Percentiles rank a stretch among this genome's conserved stretches.
phyloP scores from a whole-genome alignment of 2,113 vertebrate species.

The Etia nguti region DNA sequence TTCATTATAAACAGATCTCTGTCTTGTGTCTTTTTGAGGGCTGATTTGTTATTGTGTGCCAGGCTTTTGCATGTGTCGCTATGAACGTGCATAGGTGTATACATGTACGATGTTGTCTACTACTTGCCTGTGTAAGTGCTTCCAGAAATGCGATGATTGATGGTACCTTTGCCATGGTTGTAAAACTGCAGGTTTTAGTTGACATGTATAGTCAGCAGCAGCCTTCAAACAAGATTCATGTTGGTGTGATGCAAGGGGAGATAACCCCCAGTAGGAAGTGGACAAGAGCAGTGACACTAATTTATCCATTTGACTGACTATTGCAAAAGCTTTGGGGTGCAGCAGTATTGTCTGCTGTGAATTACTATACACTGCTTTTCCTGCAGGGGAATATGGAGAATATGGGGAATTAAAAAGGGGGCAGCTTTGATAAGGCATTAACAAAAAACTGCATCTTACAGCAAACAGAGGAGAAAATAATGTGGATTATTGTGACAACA shows the following conservation, averaged over 20 bases:
- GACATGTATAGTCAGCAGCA: slow-evolving; percentile 29
- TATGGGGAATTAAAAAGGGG: not conserved
- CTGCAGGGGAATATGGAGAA: not conserved
- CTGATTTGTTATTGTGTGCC: not conserved
- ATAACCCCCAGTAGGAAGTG: slow-evolving; percentile 38
- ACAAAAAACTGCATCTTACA: not conserved
- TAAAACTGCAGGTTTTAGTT: slow-evolving; percentile 19
- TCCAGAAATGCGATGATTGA: slow-evolving; percentile 28
- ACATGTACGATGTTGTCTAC: not conserved
- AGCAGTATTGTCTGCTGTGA: slow-evolving; percentile 11
- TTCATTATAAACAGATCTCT: not conserved
- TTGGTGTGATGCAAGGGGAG: slow-evolving; percentile 17
- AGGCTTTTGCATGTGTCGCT: not conserved
- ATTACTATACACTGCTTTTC: slow-evolving; percentile 18
- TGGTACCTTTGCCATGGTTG: not conserved
- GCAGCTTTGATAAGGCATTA: slow-evolving; percentile 4
- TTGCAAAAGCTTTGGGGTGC: slow-evolving; percentile 14
- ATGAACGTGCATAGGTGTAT: not conserved
- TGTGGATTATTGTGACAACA: not conserved
- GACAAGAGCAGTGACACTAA: slow-evolving; percentile 52
- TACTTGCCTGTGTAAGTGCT: not conserved
- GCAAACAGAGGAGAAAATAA: slow-evolving; percentile 1
- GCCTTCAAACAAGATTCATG: slow-evolving; percentile 58
- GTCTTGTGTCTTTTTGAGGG: not conserved
- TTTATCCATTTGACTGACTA: slow-evolving; percentile 66